Conservation (phyloP, 2,113 vertebrate genomes). For the Stegastes partitus region DNA sequence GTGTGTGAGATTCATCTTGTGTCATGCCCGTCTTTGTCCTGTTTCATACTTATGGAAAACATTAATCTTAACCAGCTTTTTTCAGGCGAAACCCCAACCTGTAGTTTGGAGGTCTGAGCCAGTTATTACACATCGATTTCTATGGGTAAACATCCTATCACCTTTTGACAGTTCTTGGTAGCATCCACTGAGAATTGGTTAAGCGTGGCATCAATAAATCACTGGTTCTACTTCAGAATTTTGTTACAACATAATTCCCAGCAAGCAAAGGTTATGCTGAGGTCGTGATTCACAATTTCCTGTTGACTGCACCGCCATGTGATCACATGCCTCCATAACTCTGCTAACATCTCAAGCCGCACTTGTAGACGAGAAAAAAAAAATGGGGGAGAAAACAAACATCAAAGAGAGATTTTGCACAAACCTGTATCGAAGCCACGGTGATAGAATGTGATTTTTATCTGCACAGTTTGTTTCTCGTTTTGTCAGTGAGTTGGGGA, state of each 20-base stretch:
- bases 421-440: background rate
- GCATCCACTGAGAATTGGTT: slow-evolving; percentile 1
- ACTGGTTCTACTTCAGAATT: slow-evolving; percentile 4
- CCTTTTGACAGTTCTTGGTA: background rate
- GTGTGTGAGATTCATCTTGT: background rate
- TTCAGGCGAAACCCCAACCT: background rate
- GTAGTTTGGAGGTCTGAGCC: no score
- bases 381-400: background rate
- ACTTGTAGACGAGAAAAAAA: background rate
- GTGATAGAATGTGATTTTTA: background rate
- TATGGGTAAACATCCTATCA: no score
- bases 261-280: slow-evolving; percentile 12
- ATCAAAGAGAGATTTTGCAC: background rate
- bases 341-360: background rate
- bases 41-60: no score
- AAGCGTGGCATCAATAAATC: slow-evolving; percentile 22
- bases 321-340: background rate
- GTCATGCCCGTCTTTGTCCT: background rate
- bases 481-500: slow-evolving; percentile 26
- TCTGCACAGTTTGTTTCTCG: slow-evolving; percentile 20
- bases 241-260: slow-evolving; percentile 21
- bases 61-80: background rate
- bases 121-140: no score
- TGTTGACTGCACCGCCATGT: background rate
- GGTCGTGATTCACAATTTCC: slow-evolving; percentile 18